Evolutionary conservation across 2,888 invertebrate species (phyloP).

Genomic region (Parthenolecanium corni): DNA sequence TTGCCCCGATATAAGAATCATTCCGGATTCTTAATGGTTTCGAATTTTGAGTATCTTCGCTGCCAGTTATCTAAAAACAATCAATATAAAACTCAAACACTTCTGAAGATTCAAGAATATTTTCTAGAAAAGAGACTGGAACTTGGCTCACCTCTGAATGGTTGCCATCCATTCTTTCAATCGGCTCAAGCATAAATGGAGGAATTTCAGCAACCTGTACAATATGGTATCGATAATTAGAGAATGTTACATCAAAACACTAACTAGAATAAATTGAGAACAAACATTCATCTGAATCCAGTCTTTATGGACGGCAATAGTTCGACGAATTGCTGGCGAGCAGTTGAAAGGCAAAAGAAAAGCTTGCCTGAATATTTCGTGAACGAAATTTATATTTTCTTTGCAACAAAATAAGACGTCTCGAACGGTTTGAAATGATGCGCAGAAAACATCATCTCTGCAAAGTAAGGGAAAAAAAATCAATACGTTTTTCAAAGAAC

Average conservation of each 20-base stretch:
- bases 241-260: neutral
- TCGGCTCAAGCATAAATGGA: constrained; percentile 56
- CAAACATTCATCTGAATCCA: constrained; percentile 80
- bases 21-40: constrained; percentile 49
- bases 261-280: constrained; percentile 25
- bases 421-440: constrained; percentile 51
- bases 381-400: constrained; percentile 87
- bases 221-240: constrained; percentile 8
- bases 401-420: constrained; percentile 76
- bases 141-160: constrained; percentile 25
- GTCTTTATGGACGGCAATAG: constrained; percentile 86
- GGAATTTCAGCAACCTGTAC: constrained; percentile 56
- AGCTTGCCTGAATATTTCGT: constrained; percentile 87
- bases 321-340: constrained; percentile 73
- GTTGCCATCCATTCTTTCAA: constrained; percentile 32
- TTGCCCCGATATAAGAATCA: constrained; percentile 75
- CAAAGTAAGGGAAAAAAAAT: constrained; percentile 5
- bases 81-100: neutral
- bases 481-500: neutral
- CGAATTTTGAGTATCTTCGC: constrained; percentile 22
- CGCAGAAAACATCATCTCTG: constrained; percentile 27
- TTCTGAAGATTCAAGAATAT: neutral
- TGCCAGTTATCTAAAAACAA: neutral
- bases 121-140: neutral
- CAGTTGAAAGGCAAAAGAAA: constrained; percentile 81